Evolutionary conservation across 2,797 vertebrate genomes (phyloP).

Genomic region (Distichodus sexfasciatus): DNA sequence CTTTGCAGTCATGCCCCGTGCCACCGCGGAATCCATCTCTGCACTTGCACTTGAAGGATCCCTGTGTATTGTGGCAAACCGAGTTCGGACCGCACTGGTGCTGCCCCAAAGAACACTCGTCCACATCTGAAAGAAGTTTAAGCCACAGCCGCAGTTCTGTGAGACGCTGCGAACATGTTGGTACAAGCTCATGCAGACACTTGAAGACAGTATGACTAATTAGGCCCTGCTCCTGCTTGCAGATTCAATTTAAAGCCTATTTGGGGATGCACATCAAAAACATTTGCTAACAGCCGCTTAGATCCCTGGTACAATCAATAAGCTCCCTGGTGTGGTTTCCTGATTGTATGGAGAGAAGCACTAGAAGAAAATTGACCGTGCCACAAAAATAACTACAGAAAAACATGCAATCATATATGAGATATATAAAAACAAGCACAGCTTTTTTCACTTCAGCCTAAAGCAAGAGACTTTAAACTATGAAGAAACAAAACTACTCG

Average conservation of each 20-base stretch:
- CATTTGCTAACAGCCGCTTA: constrained; percentile 1
- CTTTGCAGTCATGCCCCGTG: constrained; percentile 83
- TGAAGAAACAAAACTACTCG: no score
- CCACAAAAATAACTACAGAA: neutral
- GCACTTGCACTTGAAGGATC: constrained; percentile 96
- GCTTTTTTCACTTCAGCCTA: neutral
- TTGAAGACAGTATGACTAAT: neutral
- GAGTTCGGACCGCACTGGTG: constrained; percentile 84
- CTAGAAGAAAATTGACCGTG: neutral
- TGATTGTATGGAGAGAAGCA: neutral
- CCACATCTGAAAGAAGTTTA: constrained; percentile 79
- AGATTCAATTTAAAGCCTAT: neutral
- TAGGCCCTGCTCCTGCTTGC: neutral
- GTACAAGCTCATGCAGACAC: neutral
- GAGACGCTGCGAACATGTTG: no score
- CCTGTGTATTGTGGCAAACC: constrained; percentile 89
- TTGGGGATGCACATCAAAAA: neutral
- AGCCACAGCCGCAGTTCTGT: no score
- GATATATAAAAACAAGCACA: neutral
- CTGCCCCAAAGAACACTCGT: constrained; percentile 86
- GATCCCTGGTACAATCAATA: neutral
- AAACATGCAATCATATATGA: no score
- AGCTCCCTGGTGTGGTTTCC: neutral
- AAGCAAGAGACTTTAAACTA: no score
- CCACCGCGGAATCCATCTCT: constrained; percentile 84